A percentile compares a stretch with the other conserved stretches of the same genome.
phyloP scores from a whole-genome alignment of 2,888 invertebrate species.

The Nowickia ferox region DNA sequence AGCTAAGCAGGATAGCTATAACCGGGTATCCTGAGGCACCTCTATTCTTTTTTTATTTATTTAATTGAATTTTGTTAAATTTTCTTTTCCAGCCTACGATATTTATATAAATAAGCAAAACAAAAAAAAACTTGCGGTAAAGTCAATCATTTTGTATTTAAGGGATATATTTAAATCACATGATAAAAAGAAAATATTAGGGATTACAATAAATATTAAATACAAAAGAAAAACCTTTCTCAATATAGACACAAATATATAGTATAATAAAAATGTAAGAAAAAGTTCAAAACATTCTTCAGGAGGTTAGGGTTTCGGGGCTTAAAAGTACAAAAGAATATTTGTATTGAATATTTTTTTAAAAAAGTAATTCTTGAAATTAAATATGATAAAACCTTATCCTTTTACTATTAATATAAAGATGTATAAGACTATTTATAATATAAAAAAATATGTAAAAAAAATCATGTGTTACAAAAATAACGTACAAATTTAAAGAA shows the following conservation, averaged over 20 bases:
- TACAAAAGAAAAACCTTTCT: conserved; percentile 26
- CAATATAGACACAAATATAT: background rate
- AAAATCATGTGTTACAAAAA: too few species aligned
- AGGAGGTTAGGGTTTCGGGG: too few species aligned
- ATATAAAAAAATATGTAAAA: too few species aligned
- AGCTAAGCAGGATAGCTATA: too few species aligned
- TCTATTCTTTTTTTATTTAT: background rate
- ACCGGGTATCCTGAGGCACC: too few species aligned
- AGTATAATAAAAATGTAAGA: background rate
- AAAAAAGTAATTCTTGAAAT: too few species aligned
- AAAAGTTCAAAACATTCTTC: background rate
- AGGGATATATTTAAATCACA: conserved; percentile 33
- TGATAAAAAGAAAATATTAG: conserved; percentile 35
- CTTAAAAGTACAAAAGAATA: too few species aligned
- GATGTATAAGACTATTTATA: too few species aligned
- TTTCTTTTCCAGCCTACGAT: background rate
- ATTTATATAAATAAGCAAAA: background rate
- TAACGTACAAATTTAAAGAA: too few species aligned
- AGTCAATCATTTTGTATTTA: conserved; percentile 60
- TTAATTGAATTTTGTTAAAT: background rate
- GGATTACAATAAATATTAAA: conserved; percentile 34
- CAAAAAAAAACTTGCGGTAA: conserved; percentile 33
- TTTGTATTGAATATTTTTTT: too few species aligned
- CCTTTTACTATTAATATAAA: too few species aligned
- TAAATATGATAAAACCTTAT: too few species aligned